Evolutionary conservation across 2,797 vertebrate genomes (phyloP).

Genomic region (Fistularia commersonii): DNA sequence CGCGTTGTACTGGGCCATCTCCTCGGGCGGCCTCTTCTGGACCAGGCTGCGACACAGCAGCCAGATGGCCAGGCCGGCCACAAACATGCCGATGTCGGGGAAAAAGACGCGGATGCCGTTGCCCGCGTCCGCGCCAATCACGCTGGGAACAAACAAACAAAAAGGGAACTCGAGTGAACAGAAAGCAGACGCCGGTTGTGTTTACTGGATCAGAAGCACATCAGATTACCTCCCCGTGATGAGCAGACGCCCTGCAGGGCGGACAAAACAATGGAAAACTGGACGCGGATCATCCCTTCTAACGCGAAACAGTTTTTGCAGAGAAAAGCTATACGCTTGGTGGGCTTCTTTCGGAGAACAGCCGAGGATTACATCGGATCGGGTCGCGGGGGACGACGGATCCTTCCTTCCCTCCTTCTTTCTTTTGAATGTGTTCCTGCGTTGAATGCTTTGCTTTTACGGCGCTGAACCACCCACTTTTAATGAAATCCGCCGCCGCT

Average conservation of each 20-base stretch:
- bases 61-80: slow-evolving; percentile 87
- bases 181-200: too few relatives aligned
- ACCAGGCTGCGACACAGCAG: slow-evolving; percentile 90
- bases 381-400: too few relatives aligned
- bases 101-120: slow-evolving; percentile 94
- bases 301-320: too few relatives aligned
- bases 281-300: too few relatives aligned
- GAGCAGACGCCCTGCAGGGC: too few relatives aligned
- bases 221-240: too few relatives aligned
- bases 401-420: too few relatives aligned
- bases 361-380: too few relatives aligned
- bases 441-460: slow-evolving; percentile 64
- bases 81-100: slow-evolving; percentile 95
- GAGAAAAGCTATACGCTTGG: too few relatives aligned
- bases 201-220: too few relatives aligned
- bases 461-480: slow-evolving; percentile 70
- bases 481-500: slow-evolving; percentile 64
- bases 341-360: too few relatives aligned
- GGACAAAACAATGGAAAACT: too few relatives aligned
- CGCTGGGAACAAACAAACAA: slow-evolving; percentile 66
- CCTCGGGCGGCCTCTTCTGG: slow-evolving; percentile 83
- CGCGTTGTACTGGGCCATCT: slow-evolving; percentile 86
- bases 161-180: slow-evolving; percentile 12
- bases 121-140: slow-evolving; percentile 90
- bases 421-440: slow-evolving; percentile 49